Conservation (phyloP, 2,888 invertebrate genomes). For the Laspeyria flexula region DNA sequence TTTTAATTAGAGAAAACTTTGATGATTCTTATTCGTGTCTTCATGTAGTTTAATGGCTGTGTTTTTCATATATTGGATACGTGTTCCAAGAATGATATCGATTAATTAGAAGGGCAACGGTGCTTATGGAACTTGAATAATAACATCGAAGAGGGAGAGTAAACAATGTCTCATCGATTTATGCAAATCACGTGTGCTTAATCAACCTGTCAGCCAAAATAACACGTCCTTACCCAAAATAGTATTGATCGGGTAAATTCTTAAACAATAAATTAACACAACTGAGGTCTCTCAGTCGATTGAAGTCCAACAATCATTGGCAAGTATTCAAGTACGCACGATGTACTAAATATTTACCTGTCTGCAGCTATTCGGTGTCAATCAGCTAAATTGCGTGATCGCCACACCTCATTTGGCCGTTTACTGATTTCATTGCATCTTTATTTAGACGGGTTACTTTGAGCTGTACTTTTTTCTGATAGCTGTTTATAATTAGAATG, state of each 20-base stretch:
- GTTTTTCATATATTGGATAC: background rate
- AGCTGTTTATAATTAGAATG: constrained; percentile 69
- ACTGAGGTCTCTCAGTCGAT: constrained; percentile 72
- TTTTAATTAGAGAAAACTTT: constrained; percentile 55
- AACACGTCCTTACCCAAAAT: constrained; percentile 56
- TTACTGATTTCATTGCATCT: constrained; percentile 52
- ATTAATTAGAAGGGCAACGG: background rate
- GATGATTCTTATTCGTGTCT: constrained; percentile 24
- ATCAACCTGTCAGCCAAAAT: constrained; percentile 36
- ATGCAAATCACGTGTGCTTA: constrained; percentile 23
- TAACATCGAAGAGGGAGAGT: background rate
- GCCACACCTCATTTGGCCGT: constrained; percentile 35
- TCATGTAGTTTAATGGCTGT: constrained; percentile 17
- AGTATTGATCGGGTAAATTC: constrained; percentile 63
- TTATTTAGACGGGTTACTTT: constrained; percentile 58
- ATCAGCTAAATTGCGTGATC: constrained; percentile 56
- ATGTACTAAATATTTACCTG: constrained; percentile 81
- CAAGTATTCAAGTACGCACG: constrained; percentile 76
- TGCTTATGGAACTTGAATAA: background rate
- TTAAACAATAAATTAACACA: constrained; percentile 68
- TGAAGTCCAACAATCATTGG: constrained; percentile 79
- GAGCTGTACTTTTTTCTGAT: constrained; percentile 58
- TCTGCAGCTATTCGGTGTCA: constrained; percentile 66
- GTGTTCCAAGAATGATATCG: background rate
- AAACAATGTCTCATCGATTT: background rate